Base-by-base conservation (phyloP, 2,797 vertebrate genomes). In the Sarcophilus harrisii region DNA sequence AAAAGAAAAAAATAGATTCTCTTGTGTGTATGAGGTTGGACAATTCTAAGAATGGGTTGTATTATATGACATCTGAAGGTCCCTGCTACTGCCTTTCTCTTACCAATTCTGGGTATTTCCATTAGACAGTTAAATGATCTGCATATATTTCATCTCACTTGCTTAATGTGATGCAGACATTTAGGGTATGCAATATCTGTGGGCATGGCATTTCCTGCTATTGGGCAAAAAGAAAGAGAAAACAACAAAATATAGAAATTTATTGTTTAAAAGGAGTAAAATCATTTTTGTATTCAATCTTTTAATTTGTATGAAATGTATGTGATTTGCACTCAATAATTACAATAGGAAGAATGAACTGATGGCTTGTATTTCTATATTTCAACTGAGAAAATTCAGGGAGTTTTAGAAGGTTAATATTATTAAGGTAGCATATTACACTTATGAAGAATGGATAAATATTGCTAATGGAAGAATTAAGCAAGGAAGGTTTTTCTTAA, bases 321-420 rank as follows among this genome's bases (percentile, higher is more conserved):
- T 55, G 59, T 58, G n/a, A 30, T 93, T 73, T 91, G 62, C 1
- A 54, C 13, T 90, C 1, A 90, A 28, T 60, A 90, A 91, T 59
- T 89, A 38, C 12, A 38, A n/a, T 66, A 87, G 24, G 32, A 94
- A 90, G 58, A 95, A 66, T 60, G 55, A 93, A 91, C 90, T 92
- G 73, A 90, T 95, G n/a, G 4, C 92, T 94, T 24, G 3, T 93
- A 6, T 28, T 94, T 92, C 45, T 87, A 38, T 73, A 4, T 12
- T 45, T 73, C 13, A 95, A 55, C 52, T 95, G 38, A 96, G 54
- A 96, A 96, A 95, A 87, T 87, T 92, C 58, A 90, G 6, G 92
- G 57, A 90, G 2, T 28, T 97, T 94, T 38, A 91, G 49, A 90
- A 95, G 73, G 92, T 66, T 95, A n/a, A 94, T 90, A 94, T 60